phyloP scores from a whole-genome alignment of 1,140 invertebrate species.

The Cydia fagiglandana region DNA sequence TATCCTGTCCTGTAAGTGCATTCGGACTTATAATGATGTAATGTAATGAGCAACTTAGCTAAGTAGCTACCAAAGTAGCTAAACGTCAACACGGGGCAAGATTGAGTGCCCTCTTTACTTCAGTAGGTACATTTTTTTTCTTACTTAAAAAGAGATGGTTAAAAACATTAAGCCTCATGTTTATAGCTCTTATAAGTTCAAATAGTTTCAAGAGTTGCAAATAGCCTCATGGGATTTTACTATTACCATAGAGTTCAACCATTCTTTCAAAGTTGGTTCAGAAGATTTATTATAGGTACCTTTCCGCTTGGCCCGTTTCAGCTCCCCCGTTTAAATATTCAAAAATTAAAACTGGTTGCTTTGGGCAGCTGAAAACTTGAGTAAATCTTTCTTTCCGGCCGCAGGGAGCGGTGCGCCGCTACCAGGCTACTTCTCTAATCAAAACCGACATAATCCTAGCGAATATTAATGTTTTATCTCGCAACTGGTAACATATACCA shows the following conservation, averaged over 20 bases:
- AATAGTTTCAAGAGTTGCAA: background rate
- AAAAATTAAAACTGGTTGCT: conserved; percentile 31
- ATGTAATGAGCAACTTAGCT: no score
- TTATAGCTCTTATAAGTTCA: background rate
- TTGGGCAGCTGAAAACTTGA: conserved; percentile 26
- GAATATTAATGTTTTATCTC: conserved; percentile 11
- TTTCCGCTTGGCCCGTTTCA: conserved; percentile 22
- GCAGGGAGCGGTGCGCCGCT: background rate
- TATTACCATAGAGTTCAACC: background rate
- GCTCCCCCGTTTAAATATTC: conserved; percentile 26
- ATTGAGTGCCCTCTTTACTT: no score
- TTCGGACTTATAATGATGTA: no score
- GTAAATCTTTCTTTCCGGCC: conserved; percentile 28
- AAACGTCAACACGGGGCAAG: no score
- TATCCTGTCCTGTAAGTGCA: no score
- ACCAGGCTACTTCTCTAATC: conserved; percentile 22
- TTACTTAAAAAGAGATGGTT: no score
- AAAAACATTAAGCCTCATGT: no score
- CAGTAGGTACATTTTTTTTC: no score
- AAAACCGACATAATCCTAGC: conserved; percentile 10
- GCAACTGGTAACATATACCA: background rate
- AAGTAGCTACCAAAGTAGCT: no score
- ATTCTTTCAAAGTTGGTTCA: conserved; percentile 6
- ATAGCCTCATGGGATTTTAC: background rate
- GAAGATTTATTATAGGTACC: conserved; percentile 15